These are phyloP conservation scores for Diaperis boleti DNA, from an alignment of 2,888 invertebrate species.

Conservation along the genomic window DNA sequence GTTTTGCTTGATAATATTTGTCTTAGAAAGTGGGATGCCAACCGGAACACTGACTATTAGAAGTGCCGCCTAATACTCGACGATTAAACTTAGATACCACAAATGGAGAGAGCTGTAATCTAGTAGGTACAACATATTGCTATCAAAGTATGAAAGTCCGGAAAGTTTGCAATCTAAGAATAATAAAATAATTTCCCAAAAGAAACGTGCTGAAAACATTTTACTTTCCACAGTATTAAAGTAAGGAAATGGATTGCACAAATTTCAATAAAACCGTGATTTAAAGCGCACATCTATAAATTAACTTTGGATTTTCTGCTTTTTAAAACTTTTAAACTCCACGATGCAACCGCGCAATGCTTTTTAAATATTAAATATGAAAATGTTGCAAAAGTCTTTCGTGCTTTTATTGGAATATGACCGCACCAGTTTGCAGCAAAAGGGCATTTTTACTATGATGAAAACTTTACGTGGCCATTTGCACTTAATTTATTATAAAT, in stretches of 20 bases:
- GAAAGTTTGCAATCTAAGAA: constrained; percentile 26
- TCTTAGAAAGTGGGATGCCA: constrained; percentile 21
- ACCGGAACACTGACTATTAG: constrained; percentile 28
- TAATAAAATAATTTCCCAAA: constrained; percentile 28
- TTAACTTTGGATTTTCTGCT: not conserved
- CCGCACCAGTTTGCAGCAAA: not conserved
- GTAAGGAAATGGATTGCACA: not conserved
- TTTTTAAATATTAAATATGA: not conserved
- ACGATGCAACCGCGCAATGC: not conserved
- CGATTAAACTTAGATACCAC: constrained; percentile 34
- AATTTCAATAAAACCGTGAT: not conserved
- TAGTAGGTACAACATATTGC: constrained; percentile 27
- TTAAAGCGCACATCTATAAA: not conserved
- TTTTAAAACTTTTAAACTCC: not conserved
- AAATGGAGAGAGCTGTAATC: constrained; percentile 35
- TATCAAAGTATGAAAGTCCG: constrained; percentile 18
- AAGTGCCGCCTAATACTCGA: constrained; percentile 16
- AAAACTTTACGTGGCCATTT: no score
- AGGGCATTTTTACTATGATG: not conserved
- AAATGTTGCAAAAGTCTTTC: not conserved
- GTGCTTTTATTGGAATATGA: not conserved
- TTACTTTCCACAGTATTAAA: constrained; percentile 3
- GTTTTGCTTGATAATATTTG: constrained; percentile 27
- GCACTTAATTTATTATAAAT: no score
- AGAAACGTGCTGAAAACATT: constrained; percentile 11